A percentile compares a stretch with the other conserved stretches of the same genome.
Conservation (phyloP, 2,797 vertebrate species). For the Melanotaenia pygmaea region DNA sequence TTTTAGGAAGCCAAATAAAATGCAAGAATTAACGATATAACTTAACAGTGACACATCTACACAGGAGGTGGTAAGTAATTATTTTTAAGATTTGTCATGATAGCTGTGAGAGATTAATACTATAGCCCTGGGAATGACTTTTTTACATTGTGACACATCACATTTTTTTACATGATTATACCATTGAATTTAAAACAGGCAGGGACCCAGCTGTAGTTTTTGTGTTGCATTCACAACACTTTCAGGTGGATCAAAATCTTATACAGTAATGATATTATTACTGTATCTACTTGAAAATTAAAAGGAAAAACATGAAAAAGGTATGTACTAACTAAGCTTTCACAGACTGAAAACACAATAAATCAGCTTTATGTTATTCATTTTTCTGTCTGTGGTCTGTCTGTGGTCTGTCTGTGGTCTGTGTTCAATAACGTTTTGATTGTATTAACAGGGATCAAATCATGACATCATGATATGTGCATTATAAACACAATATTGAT, state of each 20-base stretch:
- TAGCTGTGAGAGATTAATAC: constrained; percentile 14
- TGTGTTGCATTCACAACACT: neutral
- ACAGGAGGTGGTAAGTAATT: neutral
- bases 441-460: no score
- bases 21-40: neutral
- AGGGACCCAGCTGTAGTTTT: neutral
- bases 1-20: constrained; percentile 8
- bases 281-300: neutral
- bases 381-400: neutral
- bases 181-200: neutral
- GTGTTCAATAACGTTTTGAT: no score
- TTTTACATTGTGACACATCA: constrained; percentile 5
- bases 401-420: no score
- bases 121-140: neutral
- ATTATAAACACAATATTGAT: no score
- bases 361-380: no score
- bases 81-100: constrained; percentile 17
- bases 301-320: neutral
- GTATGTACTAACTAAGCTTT: neutral
- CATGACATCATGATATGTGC: no score
- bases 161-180: neutral
- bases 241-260: neutral
- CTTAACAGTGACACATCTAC: constrained; percentile 1
- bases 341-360: neutral
- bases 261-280: neutral